Evolutionary conservation across 2,797 vertebrate species (phyloP).

Genomic region (Anas bahamensis): DNA sequence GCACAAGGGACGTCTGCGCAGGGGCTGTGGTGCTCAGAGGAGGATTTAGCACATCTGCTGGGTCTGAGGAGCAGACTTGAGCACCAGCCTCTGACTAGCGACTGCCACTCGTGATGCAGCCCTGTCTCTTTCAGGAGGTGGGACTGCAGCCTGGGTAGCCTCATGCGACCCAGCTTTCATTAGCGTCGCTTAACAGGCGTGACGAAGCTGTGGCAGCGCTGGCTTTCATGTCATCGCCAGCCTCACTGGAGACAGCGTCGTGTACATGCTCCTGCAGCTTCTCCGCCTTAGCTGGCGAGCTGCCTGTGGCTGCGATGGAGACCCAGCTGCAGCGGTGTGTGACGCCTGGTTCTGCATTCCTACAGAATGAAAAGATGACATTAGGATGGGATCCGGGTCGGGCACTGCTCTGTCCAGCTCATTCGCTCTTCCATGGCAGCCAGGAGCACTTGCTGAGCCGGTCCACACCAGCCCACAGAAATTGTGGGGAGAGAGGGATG

Average conservation of each 20-base stretch:
- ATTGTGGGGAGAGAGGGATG: not conserved
- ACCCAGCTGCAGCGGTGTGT: not conserved
- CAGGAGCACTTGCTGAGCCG: not conserved
- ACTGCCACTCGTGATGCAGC: accelerated
- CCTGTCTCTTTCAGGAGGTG: not conserved
- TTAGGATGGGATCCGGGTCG: too few relatives aligned
- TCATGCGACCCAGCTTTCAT: accelerated
- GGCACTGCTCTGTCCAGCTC: not conserved
- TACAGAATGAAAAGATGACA: not conserved
- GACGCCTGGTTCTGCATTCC: not conserved
- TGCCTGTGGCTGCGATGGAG: not conserved
- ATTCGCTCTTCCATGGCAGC: not conserved
- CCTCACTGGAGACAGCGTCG: not conserved
- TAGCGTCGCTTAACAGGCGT: accelerated
- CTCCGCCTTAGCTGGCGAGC: not conserved
- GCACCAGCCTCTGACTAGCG: not conserved
- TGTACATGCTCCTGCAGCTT: not conserved
- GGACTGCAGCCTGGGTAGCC: not conserved
- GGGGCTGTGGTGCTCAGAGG: not conserved
- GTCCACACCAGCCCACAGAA: not conserved
- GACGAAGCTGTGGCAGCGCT: accelerated
- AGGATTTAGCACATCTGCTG: not conserved
- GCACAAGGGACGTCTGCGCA: not conserved
- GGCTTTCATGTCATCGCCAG: not conserved
- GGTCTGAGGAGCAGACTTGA: not conserved